Evolutionary conservation across 2,113 vertebrate species (phyloP).

Genomic region (Myocastor coypus): DNA sequence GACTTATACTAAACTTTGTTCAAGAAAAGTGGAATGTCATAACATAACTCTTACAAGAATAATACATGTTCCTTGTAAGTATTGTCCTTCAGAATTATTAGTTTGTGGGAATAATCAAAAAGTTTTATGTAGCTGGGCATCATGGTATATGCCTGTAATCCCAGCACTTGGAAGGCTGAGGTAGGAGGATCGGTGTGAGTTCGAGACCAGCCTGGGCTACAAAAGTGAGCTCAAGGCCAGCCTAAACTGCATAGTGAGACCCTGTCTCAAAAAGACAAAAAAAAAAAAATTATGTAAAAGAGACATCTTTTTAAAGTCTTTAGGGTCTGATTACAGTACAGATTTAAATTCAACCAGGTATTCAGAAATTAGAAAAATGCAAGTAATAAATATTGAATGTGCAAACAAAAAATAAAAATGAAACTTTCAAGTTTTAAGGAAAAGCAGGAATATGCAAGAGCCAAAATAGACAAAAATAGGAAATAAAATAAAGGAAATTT

Average conservation of each 20-base stretch:
- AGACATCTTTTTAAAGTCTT: neutral
- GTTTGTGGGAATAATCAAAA: neutral
- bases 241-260: no score
- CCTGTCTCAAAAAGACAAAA: no score
- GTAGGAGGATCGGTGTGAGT: no score
- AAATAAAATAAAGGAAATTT: slow-evolving; percentile 19
- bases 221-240: no score
- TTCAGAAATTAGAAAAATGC: slow-evolving; percentile 34
- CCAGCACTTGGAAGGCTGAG: no score
- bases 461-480: neutral
- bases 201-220: no score
- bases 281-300: neutral
- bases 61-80: neutral
- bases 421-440: neutral
- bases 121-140: neutral
- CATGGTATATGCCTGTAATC: no score
- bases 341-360: neutral
- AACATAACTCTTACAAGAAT: neutral
- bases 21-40: neutral
- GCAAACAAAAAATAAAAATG: slow-evolving; percentile 4
- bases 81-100: neutral
- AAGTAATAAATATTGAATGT: neutral
- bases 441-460: neutral
- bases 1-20: neutral
- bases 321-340: neutral